Percentiles rank a stretch among this genome's conserved stretches.
phyloP scores from a whole-genome alignment of 2,888 invertebrate species.

The Cacoxenus indagator region DNA sequence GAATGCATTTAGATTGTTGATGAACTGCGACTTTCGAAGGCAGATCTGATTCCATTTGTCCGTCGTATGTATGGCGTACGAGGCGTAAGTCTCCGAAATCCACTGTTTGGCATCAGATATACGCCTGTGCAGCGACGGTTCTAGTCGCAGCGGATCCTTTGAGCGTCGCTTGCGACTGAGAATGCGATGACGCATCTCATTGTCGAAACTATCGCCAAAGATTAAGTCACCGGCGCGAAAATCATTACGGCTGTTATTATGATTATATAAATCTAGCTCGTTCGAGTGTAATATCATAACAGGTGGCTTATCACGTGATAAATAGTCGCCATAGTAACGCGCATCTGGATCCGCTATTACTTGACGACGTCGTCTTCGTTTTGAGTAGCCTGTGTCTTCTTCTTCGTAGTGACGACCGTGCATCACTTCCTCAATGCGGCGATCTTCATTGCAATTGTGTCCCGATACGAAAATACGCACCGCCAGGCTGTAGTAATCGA shows the following conservation, averaged over 20 bases:
- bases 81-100: conserved; percentile 89
- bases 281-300: conserved; percentile 21
- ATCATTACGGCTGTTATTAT: conserved; percentile 62
- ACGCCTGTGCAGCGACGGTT: conserved; percentile 72
- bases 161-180: conserved; percentile 73
- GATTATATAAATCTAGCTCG: conserved; percentile 39
- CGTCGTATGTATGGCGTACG: conserved; percentile 87
- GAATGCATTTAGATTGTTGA: conserved; percentile 84
- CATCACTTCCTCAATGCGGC: conserved; percentile 74
- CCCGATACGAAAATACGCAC: conserved; percentile 83
- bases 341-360: conserved; percentile 38
- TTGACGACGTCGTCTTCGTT: conserved; percentile 70
- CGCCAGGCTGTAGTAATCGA: conserved; percentile 87
- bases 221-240: conserved; percentile 73
- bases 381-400: conserved; percentile 74
- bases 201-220: conserved; percentile 73
- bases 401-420: conserved; percentile 73
- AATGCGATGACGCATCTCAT: conserved; percentile 72
- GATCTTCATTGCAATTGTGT: conserved; percentile 77
- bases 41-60: conserved; percentile 87
- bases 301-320: conserved; percentile 32
- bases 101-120: conserved; percentile 85
- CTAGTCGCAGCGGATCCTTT: conserved; percentile 73
- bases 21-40: conserved; percentile 82
- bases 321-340: conserved; percentile 69